Evolutionary conservation across 2,113 vertebrate genomes (phyloP).

Genomic region (Archocentrus centrarchus): DNA sequence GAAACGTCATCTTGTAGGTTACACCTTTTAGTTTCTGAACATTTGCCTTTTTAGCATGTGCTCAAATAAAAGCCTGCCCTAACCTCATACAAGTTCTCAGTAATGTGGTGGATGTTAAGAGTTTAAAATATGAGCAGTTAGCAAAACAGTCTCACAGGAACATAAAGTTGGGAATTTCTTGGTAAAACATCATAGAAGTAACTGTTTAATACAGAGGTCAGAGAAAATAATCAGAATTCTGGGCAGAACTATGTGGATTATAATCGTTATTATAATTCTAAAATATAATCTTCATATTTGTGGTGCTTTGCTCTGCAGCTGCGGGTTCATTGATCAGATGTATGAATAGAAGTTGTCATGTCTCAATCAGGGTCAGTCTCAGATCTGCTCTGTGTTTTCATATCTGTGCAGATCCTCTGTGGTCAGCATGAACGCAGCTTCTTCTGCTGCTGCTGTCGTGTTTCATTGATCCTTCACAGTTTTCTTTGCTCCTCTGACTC

Average conservation of each 20-base stretch:
- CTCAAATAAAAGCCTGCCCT: not conserved
- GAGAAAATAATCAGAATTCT: not conserved
- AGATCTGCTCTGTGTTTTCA: not conserved
- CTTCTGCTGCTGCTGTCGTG: not conserved
- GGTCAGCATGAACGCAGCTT: not conserved
- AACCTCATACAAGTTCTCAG: not conserved
- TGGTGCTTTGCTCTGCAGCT: not conserved
- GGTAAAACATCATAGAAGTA: not conserved
- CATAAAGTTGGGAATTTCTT: not conserved
- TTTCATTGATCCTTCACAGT: not conserved
- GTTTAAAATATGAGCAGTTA: not conserved
- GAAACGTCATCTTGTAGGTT: not conserved
- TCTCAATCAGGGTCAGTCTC: not conserved
- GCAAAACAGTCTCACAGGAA: not conserved
- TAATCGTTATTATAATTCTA: not conserved
- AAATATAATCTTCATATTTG: not conserved
- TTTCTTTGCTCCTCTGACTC: slow-evolving; percentile 4
- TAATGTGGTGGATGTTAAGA: not conserved
- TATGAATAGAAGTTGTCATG: not conserved
- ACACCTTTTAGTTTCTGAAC: not conserved
- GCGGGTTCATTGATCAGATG: not conserved
- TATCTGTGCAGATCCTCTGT: not conserved
- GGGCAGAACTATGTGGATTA: not conserved
- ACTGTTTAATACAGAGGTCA: not conserved
- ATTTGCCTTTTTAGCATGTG: not conserved